Evolutionary conservation across 2,888 invertebrate genomes (phyloP).

Genomic region (Hirtodrosophila confusa): DNA sequence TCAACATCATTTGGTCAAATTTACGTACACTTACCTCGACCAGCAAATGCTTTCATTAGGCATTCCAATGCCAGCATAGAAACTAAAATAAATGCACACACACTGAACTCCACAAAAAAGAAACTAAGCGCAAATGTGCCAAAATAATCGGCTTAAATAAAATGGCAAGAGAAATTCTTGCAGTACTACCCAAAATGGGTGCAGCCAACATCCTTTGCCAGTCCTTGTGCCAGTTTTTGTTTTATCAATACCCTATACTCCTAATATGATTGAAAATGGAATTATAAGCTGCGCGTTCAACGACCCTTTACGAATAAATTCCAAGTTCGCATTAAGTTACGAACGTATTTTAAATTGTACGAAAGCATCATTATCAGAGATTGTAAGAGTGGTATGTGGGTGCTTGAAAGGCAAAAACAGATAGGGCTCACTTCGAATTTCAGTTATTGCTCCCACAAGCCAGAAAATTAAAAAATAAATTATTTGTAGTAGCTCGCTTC

Average conservation of each 20-base stretch:
- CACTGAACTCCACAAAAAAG: constrained; percentile 20
- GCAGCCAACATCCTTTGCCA: constrained; percentile 55
- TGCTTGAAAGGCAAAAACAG: too few species aligned
- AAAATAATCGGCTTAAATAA: constrained; percentile 79
- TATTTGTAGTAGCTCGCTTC: too few species aligned
- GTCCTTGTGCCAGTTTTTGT: constrained; percentile 65
- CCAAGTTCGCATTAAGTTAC: too few species aligned
- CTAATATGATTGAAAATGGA: not conserved
- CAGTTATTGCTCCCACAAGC: too few species aligned
- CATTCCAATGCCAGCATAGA: constrained; percentile 58
- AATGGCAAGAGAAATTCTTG: constrained; percentile 68
- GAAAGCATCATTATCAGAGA: too few species aligned
- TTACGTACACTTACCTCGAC: constrained; percentile 50
- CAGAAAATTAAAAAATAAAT: too few species aligned
- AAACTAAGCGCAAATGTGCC: constrained; percentile 65
- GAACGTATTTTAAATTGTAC: too few species aligned
- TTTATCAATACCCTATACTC: constrained; percentile 8
- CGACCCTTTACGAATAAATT: too few species aligned
- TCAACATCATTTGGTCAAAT: constrained; percentile 72
- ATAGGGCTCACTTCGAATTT: too few species aligned
- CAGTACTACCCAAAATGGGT: constrained; percentile 54
- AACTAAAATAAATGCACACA: constrained; percentile 31
- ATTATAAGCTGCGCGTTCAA: not conserved
- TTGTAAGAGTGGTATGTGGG: too few species aligned
- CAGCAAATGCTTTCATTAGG: constrained; percentile 68